Evolutionary conservation across 2,888 invertebrate species (phyloP), one percentile per base, ranked within the genome.

Genomic region (Brachypterus glaber): DNA sequence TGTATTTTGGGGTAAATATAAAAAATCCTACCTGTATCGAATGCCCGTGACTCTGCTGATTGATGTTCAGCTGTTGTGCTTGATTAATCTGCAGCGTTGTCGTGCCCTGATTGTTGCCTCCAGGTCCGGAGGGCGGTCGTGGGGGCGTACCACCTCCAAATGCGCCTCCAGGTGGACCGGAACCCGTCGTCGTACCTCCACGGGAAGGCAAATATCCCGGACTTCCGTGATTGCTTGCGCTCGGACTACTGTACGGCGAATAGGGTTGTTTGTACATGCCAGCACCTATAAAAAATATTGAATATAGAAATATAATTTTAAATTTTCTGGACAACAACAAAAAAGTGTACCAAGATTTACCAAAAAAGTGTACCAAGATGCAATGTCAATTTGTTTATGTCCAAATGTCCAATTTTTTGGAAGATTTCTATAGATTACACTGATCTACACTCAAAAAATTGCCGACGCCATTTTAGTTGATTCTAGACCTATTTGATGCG

Each of bases 61-160:
- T 77, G 52, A 91, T 83, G 64, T 90, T 89, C 63, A 90, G 67
- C 63, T 89, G 88, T 62, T 88, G 88, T 38, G 86, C 84, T 64
- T 89, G 89, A 58, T 83, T 84, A 71, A 90, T 86, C 64, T 89
- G 88, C 48, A 88, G 66, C 25, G 76, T 75, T 18, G 77, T 68
- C 7, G 74, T 70, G 5, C 53, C 48, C 25, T 49, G 50, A 33
- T 50, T 54, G 3, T 49, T 52, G 8, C 60, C 59, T 2, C 71
- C 66, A 32, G 72, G 72, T 0, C 72, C 70, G 0, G 73, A 67
- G 11, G 73, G 73, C 47, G 72, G 69, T 1, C 72, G 73, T 11
- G 72, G 72, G 7, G 72, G 65, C 4, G 63, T 64, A 16, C 62
- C 64, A 16, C 62, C 64, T 11, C 54, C 57, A 43, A 51, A 58